A percentile compares a stretch with the other conserved stretches of the same genome.
Conservation (phyloP, 2,113 vertebrate genomes). For the Suricata suricatta region DNA sequence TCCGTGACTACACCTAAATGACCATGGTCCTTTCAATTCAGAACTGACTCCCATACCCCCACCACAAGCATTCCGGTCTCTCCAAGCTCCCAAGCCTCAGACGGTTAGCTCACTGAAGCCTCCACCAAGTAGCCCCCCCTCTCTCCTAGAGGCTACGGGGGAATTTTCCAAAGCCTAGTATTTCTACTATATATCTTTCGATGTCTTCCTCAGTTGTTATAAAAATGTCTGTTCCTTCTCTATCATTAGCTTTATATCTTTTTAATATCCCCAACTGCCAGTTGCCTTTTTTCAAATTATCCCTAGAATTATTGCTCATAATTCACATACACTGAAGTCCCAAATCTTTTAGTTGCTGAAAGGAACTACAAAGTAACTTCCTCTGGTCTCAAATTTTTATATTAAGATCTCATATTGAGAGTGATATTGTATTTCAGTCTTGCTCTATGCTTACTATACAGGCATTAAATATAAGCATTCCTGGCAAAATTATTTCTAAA, state of each 20-base stretch:
- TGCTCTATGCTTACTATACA: neutral
- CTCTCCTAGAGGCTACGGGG: neutral
- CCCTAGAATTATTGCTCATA: neutral
- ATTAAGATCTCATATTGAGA: neutral
- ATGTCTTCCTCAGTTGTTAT: neutral
- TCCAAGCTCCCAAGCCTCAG: neutral
- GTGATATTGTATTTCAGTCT: neutral
- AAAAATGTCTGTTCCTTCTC: neutral
- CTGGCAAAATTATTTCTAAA: neutral
- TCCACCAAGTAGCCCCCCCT: neutral
- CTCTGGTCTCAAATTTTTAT: neutral
- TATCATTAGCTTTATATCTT: neutral
- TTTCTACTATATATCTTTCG: neutral
- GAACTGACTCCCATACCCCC: neutral
- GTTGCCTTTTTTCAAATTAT: neutral
- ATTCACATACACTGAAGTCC: neutral
- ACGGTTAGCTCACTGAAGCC: neutral
- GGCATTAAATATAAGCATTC: conserved; percentile 10
- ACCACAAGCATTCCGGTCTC: neutral
- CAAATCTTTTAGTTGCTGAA: conserved; percentile 23
- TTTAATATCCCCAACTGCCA: neutral
- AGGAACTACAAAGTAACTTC: neutral
- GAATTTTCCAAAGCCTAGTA: neutral
- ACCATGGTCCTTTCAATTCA: neutral
- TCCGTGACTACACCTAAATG: neutral